A percentile compares a stretch with the other conserved stretches of the same genome.
These are phyloP conservation scores for Panagrolaimus sp. DNA, from an alignment of 1,140 invertebrate species.

Conservation along the genomic window DNA sequence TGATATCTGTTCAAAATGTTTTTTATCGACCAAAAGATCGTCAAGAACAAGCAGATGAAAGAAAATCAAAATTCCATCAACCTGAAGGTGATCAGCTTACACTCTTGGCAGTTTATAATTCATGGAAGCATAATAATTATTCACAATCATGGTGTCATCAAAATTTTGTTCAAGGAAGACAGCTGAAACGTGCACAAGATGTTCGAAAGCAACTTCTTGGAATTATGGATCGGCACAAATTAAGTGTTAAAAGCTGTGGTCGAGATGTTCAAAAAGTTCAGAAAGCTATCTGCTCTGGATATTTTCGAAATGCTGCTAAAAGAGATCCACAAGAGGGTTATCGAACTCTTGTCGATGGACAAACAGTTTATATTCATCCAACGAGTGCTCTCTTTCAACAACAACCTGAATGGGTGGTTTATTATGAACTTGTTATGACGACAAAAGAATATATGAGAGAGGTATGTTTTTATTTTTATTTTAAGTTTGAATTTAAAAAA, in stretches of 20 bases:
- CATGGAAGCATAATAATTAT: constrained; percentile 99
- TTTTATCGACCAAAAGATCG: constrained; percentile 90
- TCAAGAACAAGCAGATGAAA: constrained; percentile 92
- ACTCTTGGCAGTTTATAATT: constrained; percentile 94
- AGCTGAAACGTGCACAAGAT: constrained; percentile 79
- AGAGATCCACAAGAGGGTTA: constrained; percentile 99
- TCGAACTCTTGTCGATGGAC: constrained; percentile 89
- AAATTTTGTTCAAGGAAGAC: constrained; percentile 96
- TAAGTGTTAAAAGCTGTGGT: constrained; percentile 91
- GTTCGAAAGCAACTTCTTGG: constrained; percentile 90
- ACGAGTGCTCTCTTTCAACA: constrained; percentile 93
- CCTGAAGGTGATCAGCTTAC: constrained; percentile 96
- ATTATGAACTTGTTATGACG: constrained; percentile 95
- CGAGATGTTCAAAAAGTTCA: constrained; percentile 91
- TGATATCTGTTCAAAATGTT: constrained; percentile 97
- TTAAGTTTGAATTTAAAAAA: not conserved
- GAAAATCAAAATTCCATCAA: constrained; percentile 98
- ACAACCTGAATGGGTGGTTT: constrained; percentile 98
- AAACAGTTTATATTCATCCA: constrained; percentile 98
- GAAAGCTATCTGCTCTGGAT: constrained; percentile 96
- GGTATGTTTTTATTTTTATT: constrained; percentile 63
- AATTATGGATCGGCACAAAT: constrained; percentile 71
- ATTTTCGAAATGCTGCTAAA: constrained; percentile 96
- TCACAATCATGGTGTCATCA: constrained; percentile 99
- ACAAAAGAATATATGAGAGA: constrained; percentile 99